Evolutionary conservation across 2,113 vertebrate genomes (phyloP).

Genomic region (Taurulus bubalis): DNA sequence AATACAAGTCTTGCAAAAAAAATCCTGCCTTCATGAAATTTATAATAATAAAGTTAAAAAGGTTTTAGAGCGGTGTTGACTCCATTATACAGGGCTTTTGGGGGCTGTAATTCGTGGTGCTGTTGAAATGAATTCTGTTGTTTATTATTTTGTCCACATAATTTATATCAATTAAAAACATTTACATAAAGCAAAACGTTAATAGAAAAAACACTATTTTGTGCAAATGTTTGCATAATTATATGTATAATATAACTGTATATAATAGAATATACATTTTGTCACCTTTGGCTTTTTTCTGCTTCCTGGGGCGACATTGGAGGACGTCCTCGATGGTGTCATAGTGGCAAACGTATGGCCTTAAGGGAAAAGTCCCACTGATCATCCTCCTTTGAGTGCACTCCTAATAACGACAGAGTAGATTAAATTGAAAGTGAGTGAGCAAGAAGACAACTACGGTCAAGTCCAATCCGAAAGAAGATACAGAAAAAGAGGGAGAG

Average conservation of each 20-base stretch:
- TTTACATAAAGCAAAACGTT: not conserved
- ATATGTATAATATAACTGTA: not conserved
- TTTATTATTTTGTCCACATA: not conserved
- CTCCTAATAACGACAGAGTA: constrained; percentile 58
- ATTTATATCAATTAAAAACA: not conserved
- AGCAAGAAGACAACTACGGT: not conserved
- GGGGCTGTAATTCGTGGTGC: no score
- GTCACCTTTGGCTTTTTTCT: constrained; percentile 58
- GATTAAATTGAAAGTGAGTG: not conserved
- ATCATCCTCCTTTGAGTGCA: constrained; percentile 73
- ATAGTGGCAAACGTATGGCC: constrained; percentile 74
- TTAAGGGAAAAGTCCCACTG: constrained; percentile 61
- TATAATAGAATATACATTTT: not conserved
- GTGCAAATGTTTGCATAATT: not conserved
- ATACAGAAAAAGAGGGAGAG: not conserved
- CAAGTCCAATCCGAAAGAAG: constrained; percentile 1
- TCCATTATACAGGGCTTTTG: not conserved
- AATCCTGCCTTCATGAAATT: not conserved
- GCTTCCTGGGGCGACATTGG: not conserved
- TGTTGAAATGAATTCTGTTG: not conserved
- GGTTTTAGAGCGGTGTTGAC: not conserved
- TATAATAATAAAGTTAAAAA: not conserved
- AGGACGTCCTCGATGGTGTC: constrained; percentile 59
- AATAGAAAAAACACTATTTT: not conserved
- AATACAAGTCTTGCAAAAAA: no score